Percentiles rank a stretch among this genome's conserved stretches.
These are phyloP conservation scores for Scaptomyza pallida DNA, from an alignment of 1,140 invertebrate genomes.

Conservation along the genomic window DNA sequence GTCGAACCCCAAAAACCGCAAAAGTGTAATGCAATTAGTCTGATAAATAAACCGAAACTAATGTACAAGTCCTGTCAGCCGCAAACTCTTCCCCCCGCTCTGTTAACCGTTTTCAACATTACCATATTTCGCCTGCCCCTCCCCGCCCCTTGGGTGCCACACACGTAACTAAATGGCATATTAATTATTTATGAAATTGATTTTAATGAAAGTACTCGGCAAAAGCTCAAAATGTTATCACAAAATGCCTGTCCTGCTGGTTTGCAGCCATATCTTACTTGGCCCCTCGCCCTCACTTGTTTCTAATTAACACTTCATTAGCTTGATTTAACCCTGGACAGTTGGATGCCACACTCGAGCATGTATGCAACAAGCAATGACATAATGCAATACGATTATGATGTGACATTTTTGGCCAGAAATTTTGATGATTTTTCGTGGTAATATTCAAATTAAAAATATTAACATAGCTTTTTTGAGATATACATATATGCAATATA, in stretches of 20 bases:
- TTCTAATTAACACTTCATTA: conserved; percentile 55
- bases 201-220: conserved; percentile 15
- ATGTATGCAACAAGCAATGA: not conserved
- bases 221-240: not conserved
- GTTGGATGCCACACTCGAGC: not conserved
- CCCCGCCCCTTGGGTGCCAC: not conserved
- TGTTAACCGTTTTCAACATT: too few relatives aligned
- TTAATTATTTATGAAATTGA: conserved; percentile 42
- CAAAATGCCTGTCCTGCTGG: conserved; percentile 1
- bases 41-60: conserved; percentile 26
- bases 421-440: too few relatives aligned
- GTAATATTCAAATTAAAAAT: too few relatives aligned
- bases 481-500: too few relatives aligned
- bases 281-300: too few relatives aligned
- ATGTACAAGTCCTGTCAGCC: not conserved
- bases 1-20: conserved; percentile 29
- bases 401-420: too few relatives aligned
- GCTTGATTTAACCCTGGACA: conserved; percentile 43
- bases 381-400: conserved; percentile 21
- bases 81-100: too few relatives aligned
- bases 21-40: conserved; percentile 47
- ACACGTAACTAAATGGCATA: conserved; percentile 9
- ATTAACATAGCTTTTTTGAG: too few relatives aligned
- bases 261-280: too few relatives aligned
- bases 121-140: too few relatives aligned